Conservation (phyloP, 2,888 invertebrate genomes). For the Labia minor region DNA sequence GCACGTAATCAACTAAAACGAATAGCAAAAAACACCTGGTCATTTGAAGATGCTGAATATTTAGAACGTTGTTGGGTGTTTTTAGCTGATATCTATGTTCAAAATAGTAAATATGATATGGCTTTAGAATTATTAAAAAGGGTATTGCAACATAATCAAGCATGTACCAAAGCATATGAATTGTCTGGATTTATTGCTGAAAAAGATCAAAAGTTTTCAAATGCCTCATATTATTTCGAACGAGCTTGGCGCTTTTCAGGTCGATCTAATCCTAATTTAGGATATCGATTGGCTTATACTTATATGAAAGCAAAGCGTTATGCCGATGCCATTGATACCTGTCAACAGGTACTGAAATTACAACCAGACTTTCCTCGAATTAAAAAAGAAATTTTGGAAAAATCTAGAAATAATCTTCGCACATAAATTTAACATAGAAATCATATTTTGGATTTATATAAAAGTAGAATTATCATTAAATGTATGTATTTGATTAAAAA, state of each 20-base stretch:
- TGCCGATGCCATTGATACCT: slow-evolving; percentile 86
- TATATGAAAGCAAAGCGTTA: slow-evolving; percentile 78
- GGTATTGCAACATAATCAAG: slow-evolving; percentile 71
- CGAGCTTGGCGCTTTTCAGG: slow-evolving; percentile 79
- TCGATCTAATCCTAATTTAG: slow-evolving; percentile 70
- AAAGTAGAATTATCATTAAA: too few species aligned
- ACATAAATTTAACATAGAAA: too few species aligned
- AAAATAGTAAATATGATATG: slow-evolving; percentile 72
- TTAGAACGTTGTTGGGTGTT: slow-evolving; percentile 91
- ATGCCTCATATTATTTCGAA: slow-evolving; percentile 71
- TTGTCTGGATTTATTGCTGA: slow-evolving; percentile 76
- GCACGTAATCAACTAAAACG: slow-evolving; percentile 89
- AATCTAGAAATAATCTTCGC: slow-evolving; percentile 65
- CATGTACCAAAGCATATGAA: slow-evolving; percentile 84
- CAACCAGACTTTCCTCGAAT: slow-evolving; percentile 86
- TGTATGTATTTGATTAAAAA: too few species aligned
- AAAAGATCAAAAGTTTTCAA: slow-evolving; percentile 81
- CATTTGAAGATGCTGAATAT: slow-evolving; percentile 91
- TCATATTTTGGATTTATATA: too few species aligned
- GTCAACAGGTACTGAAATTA: slow-evolving; percentile 66
- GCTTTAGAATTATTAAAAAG: slow-evolving; percentile 71
- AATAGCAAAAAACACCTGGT: slow-evolving; percentile 76
- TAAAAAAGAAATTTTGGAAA: slow-evolving; percentile 86
- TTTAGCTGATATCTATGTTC: slow-evolving; percentile 80
- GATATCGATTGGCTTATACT: slow-evolving; percentile 86